Base-by-base conservation (phyloP, 2,888 invertebrate genomes). In the Tetropium fuscum region DNA sequence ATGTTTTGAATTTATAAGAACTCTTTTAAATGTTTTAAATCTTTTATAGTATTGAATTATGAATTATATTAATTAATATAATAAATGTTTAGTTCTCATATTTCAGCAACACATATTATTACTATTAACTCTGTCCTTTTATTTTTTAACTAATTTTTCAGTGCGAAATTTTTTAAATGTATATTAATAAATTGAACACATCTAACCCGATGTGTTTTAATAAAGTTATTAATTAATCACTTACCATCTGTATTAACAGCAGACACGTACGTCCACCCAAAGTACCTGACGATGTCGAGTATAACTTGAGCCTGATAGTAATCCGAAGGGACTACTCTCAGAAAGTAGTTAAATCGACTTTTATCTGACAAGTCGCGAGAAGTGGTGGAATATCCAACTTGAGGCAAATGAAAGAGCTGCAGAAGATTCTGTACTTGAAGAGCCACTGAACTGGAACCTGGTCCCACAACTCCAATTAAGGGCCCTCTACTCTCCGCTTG, bases 181-280 rank as follows among this genome's bases (percentile, higher is more conserved):
- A n/a, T n/a, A n/a, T n/a, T n/a, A n/a, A n/a, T n/a, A n/a, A n/a
- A n/a, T n/a, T n/a, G n/a, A n/a, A n/a, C n/a, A n/a, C n/a, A n/a
- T n/a, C n/a, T n/a, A 38, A 1, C 4, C 8, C 3, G 3, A 27
- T 1, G 0, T 27, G 7, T n/a, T 27, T 27, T 7, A 27, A 1
- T 27, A 5, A 7, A 27, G 7, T 10, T 27, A 27, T n/a, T n/a
- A n/a, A n/a, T n/a, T n/a, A 22, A 34, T 30, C 20, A 78, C 85
- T 84, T 77, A 90, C 91, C 92, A 76, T 91, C 90, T 1, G 90
- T 90, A 78, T 91, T 89, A 40, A 91, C 87, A 11, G 88, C 89
- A 36, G 90, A 90, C 32, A 93, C 88, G 78, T 92, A 93, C 5
- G 90, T 91, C 92, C 92, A 93, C 79, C 90, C 90, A 80, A 88